Conservation (phyloP, 1,140 invertebrate genomes). For the Onthophagus taurus region DNA sequence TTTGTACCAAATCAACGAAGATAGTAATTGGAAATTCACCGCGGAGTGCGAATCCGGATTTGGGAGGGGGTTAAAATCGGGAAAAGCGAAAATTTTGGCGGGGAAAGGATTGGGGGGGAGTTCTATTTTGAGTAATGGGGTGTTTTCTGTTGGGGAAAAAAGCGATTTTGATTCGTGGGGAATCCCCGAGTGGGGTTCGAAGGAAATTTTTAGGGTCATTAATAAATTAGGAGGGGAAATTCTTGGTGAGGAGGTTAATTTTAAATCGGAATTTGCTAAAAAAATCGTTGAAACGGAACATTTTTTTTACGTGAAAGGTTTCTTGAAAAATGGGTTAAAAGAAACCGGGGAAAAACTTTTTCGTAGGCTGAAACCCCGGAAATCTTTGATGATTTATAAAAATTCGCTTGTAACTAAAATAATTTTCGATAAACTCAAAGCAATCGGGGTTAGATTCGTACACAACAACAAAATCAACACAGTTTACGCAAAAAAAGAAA, state of each 20-base stretch:
- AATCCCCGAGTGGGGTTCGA: conserved; percentile 50
- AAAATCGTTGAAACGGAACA: no score
- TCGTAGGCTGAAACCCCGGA: conserved; percentile 61
- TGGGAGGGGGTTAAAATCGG: neutral
- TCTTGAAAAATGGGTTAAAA: no score
- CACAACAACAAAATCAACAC: conserved; percentile 56
- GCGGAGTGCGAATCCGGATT: conserved; percentile 2
- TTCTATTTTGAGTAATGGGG: conserved; percentile 88
- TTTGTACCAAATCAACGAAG: neutral
- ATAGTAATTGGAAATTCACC: conserved; percentile 6
- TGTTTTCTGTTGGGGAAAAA: conserved; percentile 84
- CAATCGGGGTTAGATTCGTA: conserved; percentile 74
- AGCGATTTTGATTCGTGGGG: conserved; percentile 92
- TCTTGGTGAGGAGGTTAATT: conserved; percentile 15
- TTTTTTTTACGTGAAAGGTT: no score
- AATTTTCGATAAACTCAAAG: conserved; percentile 62
- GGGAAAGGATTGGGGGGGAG: conserved; percentile 67
- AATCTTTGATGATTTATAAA: conserved; percentile 76
- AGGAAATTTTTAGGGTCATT: conserved; percentile 43
- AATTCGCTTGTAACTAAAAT: conserved; percentile 70
- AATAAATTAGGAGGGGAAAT: conserved; percentile 38
- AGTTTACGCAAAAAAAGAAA: conserved; percentile 68
- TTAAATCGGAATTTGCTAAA: conserved; percentile 34
- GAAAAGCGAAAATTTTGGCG: conserved; percentile 54
- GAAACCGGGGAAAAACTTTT: conserved; percentile 84